Evolutionary conservation across 2,888 invertebrate genomes (phyloP), one percentile per base, ranked within the genome.

Genomic region (Elegia similella): DNA sequence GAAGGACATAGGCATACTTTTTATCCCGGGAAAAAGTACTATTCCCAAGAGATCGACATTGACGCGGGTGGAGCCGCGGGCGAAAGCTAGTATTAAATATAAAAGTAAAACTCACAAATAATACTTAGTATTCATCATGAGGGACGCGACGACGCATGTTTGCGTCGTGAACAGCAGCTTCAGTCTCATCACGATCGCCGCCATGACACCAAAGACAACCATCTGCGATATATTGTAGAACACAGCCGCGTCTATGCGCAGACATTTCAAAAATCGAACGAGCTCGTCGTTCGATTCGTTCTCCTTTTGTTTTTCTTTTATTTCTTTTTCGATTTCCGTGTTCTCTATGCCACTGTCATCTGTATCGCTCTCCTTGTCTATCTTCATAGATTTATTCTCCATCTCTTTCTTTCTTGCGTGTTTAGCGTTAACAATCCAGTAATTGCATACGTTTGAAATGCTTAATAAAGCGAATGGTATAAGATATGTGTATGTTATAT

Each of bases 111-210:
- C 86, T 85, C 15, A 89, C 80, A 88, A 82, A 62, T 92, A 89
- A 80, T 93, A 94, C 80, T 93, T 92, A 72, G 89, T 91, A 63
- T 93, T 90, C 60, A 95, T 93, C 15, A 95, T 80, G 1, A 97
- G 80, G 0, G 96, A 94, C 0, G 94, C 93, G 1, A 96, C 85
- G 1, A 97, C 92, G 76, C 96, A 96, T 70, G 97, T 82, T 67
- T 96, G 96, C 0, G 96, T 96, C 0, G 95, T 95, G 79, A 95
- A 94, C 67, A 97, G 93, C 55, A 96, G 77, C 73, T 97, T 96
- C 50, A 97, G 77, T 13, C 97, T 85, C 96, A 96, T 96, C 7
- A 97, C 93, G 10, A 96, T 78, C 1, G 87, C 75, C n/a, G 96
- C 96, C 95, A 96, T 95, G 0, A 93, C 72, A 1, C 93, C 92